phyloP scores from a whole-genome alignment of 2,113 vertebrate genomes.

The Gobiocypris rarus region DNA sequence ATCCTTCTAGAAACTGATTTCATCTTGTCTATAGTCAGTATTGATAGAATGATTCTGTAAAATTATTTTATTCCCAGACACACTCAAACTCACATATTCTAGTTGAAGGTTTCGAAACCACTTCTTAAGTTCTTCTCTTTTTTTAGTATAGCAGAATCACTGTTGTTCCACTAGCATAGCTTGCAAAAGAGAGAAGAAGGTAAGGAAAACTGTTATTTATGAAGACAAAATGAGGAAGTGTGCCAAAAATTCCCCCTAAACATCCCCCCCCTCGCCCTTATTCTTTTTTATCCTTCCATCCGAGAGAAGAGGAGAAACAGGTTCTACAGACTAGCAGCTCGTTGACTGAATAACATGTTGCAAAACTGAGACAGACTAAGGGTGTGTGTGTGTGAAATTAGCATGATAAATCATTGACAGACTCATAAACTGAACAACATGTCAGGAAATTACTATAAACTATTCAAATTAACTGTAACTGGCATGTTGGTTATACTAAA shows the following conservation, averaged over 20 bases:
- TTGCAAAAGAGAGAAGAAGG: slow-evolving; percentile 35
- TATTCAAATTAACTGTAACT: slow-evolving; percentile 22
- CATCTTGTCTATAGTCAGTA: neutral
- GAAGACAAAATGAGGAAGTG: slow-evolving; percentile 46
- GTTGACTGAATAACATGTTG: slow-evolving; percentile 52
- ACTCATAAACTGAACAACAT: slow-evolving; percentile 20
- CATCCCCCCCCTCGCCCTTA: neutral
- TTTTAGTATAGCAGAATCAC: slow-evolving; percentile 12
- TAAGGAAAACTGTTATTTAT: slow-evolving; percentile 33
- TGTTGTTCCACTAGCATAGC: neutral
- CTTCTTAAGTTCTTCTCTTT: neutral
- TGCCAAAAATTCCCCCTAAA: slow-evolving; percentile 19
- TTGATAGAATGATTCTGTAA: too few relatives aligned
- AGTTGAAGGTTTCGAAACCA: neutral
- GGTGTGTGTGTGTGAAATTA: neutral
- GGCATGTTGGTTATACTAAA: slow-evolving; percentile 1
- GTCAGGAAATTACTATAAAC: neutral
- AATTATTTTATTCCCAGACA: neutral
- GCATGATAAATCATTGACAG: slow-evolving; percentile 32
- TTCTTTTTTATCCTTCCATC: slow-evolving; percentile 31
- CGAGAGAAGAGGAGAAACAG: slow-evolving; percentile 46
- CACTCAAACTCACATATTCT: neutral
- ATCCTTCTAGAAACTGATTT: neutral
- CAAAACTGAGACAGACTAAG: slow-evolving; percentile 20
- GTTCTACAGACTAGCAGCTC: slow-evolving; percentile 42